Evolutionary conservation across 1,140 invertebrate species (phyloP).

Genomic region (Adelges cooleyi): DNA sequence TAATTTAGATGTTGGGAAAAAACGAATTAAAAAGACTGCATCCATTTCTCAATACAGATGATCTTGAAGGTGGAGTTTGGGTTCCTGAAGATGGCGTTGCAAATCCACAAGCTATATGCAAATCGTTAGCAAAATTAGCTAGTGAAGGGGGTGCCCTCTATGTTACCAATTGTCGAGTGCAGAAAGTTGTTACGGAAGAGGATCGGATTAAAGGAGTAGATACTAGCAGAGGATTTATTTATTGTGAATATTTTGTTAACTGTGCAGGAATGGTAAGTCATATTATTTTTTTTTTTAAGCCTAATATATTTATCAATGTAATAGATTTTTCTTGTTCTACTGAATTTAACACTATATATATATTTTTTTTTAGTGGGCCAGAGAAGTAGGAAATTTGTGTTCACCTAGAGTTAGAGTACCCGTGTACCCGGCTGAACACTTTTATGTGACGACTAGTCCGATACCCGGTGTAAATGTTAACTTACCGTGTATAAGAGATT

Average conservation of each 20-base stretch:
- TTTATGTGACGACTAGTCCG: constrained; percentile 51
- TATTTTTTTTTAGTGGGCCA: constrained; percentile 46
- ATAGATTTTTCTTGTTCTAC: no score
- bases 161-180: constrained; percentile 48
- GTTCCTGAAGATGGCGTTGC: constrained; percentile 61
- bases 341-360: no score
- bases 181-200: constrained; percentile 48
- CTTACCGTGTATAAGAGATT: constrained; percentile 53
- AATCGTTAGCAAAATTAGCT: constrained; percentile 47
- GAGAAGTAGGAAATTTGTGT: constrained; percentile 52
- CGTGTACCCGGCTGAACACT: constrained; percentile 58
- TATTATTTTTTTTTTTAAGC: no score
- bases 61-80: constrained; percentile 60
- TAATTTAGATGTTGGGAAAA: constrained; percentile 37
- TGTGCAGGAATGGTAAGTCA: constrained; percentile 61
- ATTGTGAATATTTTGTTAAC: constrained; percentile 62
- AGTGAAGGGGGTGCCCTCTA: constrained; percentile 47
- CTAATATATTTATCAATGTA: neutral
- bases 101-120: constrained; percentile 50
- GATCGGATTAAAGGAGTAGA: constrained; percentile 46
- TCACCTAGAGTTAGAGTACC: constrained; percentile 53
- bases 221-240: constrained; percentile 48
- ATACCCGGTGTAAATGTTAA: constrained; percentile 35
- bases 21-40: constrained; percentile 42
- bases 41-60: constrained; percentile 52